These are phyloP conservation scores for Oscheius sp. DNA, from an alignment of 2,888 invertebrate species.

Conservation along the genomic window DNA sequence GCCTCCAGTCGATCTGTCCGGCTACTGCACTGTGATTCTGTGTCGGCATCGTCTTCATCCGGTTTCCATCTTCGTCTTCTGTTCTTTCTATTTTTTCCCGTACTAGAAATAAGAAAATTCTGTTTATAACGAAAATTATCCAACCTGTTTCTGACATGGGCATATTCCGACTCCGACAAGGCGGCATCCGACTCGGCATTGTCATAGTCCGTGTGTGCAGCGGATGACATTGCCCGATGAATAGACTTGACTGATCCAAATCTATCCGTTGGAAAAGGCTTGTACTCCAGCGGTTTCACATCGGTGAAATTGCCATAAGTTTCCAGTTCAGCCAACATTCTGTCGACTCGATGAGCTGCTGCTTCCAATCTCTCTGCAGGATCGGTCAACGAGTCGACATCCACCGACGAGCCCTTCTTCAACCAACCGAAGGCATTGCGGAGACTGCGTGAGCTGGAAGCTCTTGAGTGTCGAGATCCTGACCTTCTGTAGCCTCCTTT, in stretches of 20 bases:
- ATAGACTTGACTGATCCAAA: slow-evolving; percentile 51
- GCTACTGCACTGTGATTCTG: slow-evolving; percentile 55
- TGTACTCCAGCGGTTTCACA: slow-evolving; percentile 51
- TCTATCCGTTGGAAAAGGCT: slow-evolving; percentile 55
- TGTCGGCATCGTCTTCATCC: slow-evolving; percentile 42
- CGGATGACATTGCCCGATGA: slow-evolving; percentile 59
- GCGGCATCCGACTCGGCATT: slow-evolving; percentile 65
- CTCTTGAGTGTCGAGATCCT: slow-evolving; percentile 41
- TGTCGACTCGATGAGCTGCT: slow-evolving; percentile 67
- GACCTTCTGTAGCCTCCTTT: slow-evolving; percentile 18
- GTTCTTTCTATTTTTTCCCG: not conserved
- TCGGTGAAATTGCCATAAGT: slow-evolving; percentile 58
- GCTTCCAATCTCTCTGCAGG: slow-evolving; percentile 62
- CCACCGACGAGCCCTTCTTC: slow-evolving; percentile 41
- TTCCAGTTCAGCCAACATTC: slow-evolving; percentile 67
- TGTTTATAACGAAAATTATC: not conserved
- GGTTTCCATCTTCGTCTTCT: slow-evolving; percentile 10
- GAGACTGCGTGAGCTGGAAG: slow-evolving; percentile 16
- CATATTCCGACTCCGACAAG: slow-evolving; percentile 46
- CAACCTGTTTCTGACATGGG: slow-evolving; percentile 10
- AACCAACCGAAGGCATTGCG: slow-evolving; percentile 48
- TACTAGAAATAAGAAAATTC: not conserved
- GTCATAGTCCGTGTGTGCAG: slow-evolving; percentile 72
- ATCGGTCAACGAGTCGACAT: slow-evolving; percentile 39
- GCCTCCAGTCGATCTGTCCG: slow-evolving; percentile 47